A percentile compares a stretch with the other conserved stretches of the same genome.
Conservation (phyloP, 2,797 vertebrate species). For the Sibirionetta formosa region DNA sequence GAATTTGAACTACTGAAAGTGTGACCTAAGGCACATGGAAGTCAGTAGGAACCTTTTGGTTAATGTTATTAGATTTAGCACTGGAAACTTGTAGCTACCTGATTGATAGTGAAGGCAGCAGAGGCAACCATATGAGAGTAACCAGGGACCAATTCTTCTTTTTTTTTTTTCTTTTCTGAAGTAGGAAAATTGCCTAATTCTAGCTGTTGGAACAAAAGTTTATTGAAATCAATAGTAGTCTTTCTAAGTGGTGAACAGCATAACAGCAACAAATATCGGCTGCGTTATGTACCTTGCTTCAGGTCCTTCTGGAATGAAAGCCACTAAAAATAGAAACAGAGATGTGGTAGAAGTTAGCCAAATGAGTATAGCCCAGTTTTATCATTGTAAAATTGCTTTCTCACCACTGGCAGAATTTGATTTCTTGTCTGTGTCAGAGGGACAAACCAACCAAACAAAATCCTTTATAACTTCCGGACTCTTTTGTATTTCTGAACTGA, state of each 20-base stretch:
- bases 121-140: neutral
- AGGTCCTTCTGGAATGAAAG: slow-evolving; percentile 28
- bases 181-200: slow-evolving; percentile 26
- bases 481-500: neutral
- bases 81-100: neutral
- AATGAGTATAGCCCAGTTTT: neutral
- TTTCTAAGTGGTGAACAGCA: neutral
- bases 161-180: neutral
- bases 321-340: slow-evolving; percentile 29
- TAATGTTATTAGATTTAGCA: neutral
- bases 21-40: neutral
- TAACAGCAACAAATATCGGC: neutral
- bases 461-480: neutral
- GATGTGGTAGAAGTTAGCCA: neutral
- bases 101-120: neutral
- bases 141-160: neutral
- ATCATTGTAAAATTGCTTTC: slow-evolving; percentile 28
- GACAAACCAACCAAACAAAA: neutral
- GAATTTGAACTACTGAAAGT: neutral
- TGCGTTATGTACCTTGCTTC: neutral
- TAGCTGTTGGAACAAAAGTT: neutral
- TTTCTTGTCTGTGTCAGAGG: neutral
- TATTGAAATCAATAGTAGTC: slow-evolving; percentile 18
- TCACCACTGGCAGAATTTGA: neutral
- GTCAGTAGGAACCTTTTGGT: neutral